A percentile compares a stretch with the other conserved stretches of the same genome.
Conservation (phyloP, 2,888 invertebrate species). For the Phyllotreta striolata region DNA sequence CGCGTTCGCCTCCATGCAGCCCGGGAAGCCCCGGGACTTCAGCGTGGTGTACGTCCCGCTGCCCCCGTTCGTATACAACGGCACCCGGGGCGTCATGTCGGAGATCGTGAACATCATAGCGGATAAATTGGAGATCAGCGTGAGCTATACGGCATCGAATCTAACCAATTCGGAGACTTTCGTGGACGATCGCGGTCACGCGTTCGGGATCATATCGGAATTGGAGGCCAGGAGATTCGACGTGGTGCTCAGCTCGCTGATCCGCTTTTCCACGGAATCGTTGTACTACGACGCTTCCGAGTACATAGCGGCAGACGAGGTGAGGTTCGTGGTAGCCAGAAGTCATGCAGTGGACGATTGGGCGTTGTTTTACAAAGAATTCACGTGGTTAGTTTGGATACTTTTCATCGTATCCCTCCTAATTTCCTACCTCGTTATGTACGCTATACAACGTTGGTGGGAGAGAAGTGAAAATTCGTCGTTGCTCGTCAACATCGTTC, state of each 20-base stretch:
- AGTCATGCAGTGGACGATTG: neutral
- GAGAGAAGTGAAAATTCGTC: neutral
- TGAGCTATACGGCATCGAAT: neutral
- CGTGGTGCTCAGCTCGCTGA: no score
- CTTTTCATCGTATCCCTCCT: neutral
- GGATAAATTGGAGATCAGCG: neutral
- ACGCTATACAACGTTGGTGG: no score
- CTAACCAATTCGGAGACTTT: neutral
- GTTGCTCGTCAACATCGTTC: neutral
- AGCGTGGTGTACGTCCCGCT: no score
- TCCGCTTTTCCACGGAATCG: neutral
- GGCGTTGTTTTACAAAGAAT: conserved; percentile 7
- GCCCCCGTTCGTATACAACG: no score
- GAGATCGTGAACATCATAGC: neutral
- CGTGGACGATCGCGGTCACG: neutral
- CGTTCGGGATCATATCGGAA: neutral
- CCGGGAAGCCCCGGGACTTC: no score
- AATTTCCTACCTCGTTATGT: neutral
- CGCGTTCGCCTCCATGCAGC: no score
- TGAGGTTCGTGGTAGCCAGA: neutral
- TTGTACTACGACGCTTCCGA: neutral
- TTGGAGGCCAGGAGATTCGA: neutral
- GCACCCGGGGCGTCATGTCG: no score
- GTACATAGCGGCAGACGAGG: neutral
- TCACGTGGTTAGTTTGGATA: neutral